A percentile compares a stretch with the other conserved stretches of the same genome.
phyloP scores from a whole-genome alignment of 2,888 invertebrate genomes.

The Drosophila quinaria region DNA sequence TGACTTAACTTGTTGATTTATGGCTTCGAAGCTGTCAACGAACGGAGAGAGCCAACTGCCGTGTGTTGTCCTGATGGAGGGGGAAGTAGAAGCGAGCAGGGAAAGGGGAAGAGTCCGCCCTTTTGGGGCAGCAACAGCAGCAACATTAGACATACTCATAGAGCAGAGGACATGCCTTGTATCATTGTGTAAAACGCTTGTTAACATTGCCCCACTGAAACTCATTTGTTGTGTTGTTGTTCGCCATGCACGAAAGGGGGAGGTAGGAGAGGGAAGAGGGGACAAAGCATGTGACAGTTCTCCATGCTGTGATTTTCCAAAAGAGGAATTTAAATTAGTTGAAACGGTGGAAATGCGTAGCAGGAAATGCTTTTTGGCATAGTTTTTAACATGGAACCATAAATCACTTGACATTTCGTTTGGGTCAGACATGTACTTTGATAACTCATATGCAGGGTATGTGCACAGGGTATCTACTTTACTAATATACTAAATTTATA shows the following conservation, averaged over 20 bases:
- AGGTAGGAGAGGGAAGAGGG: neutral
- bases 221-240: slow-evolving; percentile 60
- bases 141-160: slow-evolving; percentile 20
- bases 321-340: slow-evolving; percentile 76
- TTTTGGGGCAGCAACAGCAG: slow-evolving; percentile 7
- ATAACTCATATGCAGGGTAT: neutral
- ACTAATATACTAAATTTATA: neutral
- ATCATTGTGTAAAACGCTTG: slow-evolving; percentile 79
- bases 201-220: slow-evolving; percentile 66
- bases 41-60: slow-evolving; percentile 60
- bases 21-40: slow-evolving; percentile 76
- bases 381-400: slow-evolving; percentile 60
- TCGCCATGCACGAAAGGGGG: neutral
- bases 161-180: slow-evolving; percentile 54
- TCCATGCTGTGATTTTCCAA: slow-evolving; percentile 48
- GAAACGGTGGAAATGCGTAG: slow-evolving; percentile 63
- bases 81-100: slow-evolving; percentile 1
- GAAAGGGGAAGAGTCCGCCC: slow-evolving; percentile 5
- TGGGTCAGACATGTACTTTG: slow-evolving; percentile 6
- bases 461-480: slow-evolving; percentile 1
- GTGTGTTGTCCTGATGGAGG: slow-evolving; percentile 46
- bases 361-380: slow-evolving; percentile 72
- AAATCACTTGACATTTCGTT: slow-evolving; percentile 56
- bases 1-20: slow-evolving; percentile 83
- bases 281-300: slow-evolving; percentile 59